These are phyloP conservation scores for Epinephelus malabaricus DNA, from an alignment of 2,797 vertebrate species.

Conservation along the genomic window DNA sequence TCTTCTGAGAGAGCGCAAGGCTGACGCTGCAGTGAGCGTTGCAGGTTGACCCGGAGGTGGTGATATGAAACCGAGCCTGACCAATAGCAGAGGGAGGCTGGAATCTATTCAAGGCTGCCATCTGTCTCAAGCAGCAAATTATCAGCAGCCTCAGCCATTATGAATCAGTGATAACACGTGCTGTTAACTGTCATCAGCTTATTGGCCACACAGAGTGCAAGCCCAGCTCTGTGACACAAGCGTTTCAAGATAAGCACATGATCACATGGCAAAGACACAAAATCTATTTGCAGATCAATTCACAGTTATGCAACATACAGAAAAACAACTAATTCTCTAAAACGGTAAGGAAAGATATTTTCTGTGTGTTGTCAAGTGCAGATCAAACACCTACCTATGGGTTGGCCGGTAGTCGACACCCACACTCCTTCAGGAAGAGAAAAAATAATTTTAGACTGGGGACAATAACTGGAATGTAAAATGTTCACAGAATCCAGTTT, in stretches of 20 bases:
- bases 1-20: slow-evolving; percentile 22
- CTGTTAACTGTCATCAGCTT: slow-evolving; percentile 66
- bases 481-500: slow-evolving; percentile 30
- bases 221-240: slow-evolving; percentile 56
- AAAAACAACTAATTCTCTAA: slow-evolving; percentile 18
- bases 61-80: slow-evolving; percentile 73
- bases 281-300: slow-evolving; percentile 42
- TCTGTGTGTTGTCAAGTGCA: slow-evolving; percentile 25
- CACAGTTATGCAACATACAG: slow-evolving; percentile 42
- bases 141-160: slow-evolving; percentile 78
- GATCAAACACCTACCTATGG: slow-evolving; percentile 90
- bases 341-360: slow-evolving; percentile 18
- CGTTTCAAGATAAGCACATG: slow-evolving; percentile 56
- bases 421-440: slow-evolving; percentile 92
- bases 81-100: slow-evolving; percentile 71
- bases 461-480: slow-evolving; percentile 29
- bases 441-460: slow-evolving; percentile 46
- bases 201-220: slow-evolving; percentile 49
- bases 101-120: slow-evolving; percentile 78
- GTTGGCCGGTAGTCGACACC: slow-evolving; percentile 97
- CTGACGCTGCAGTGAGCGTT: slow-evolving; percentile 51
- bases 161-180: slow-evolving; percentile 71
- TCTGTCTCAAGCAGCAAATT: slow-evolving; percentile 78
- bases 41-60: slow-evolving; percentile 67
- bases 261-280: slow-evolving; percentile 44